Conservation (phyloP, 2,113 vertebrate species). For the Cyphomyrus plagiostoma region DNA sequence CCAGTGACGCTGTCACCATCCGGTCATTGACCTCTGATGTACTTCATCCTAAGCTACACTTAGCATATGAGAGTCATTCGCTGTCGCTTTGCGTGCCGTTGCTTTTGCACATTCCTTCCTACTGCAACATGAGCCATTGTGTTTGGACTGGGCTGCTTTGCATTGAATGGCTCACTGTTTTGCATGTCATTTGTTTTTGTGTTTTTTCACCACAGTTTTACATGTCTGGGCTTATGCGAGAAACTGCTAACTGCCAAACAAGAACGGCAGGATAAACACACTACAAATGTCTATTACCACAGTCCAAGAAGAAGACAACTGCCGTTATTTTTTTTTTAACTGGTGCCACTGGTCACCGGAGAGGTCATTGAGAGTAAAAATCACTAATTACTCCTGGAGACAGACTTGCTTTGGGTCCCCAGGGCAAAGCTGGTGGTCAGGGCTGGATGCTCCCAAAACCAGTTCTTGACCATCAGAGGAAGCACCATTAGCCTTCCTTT, state of each 20-base stretch:
- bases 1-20: not conserved
- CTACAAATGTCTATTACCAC: not conserved
- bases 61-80: not conserved
- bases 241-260: not conserved
- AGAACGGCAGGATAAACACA: not conserved
- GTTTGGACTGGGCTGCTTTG: not conserved
- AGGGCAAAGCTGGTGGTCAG: not conserved
- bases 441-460: not conserved
- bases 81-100: not conserved
- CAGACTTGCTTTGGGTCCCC: not conserved
- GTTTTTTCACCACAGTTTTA: not conserved
- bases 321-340: not conserved
- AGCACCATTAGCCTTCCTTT: not conserved
- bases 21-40: not conserved
- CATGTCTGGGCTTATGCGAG: not conserved
- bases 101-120: not conserved
- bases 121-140: slow-evolving; percentile 1
- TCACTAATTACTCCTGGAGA: not conserved
- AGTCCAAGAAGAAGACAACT: not conserved
- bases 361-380: not conserved
- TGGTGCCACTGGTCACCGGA: not conserved
- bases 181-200: slow-evolving; percentile 6
- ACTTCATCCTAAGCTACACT: not conserved
- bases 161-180: slow-evolving; percentile 4
- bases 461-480: not conserved